Conservation (phyloP, 2,888 invertebrate species). For the Campoplex nolae region DNA sequence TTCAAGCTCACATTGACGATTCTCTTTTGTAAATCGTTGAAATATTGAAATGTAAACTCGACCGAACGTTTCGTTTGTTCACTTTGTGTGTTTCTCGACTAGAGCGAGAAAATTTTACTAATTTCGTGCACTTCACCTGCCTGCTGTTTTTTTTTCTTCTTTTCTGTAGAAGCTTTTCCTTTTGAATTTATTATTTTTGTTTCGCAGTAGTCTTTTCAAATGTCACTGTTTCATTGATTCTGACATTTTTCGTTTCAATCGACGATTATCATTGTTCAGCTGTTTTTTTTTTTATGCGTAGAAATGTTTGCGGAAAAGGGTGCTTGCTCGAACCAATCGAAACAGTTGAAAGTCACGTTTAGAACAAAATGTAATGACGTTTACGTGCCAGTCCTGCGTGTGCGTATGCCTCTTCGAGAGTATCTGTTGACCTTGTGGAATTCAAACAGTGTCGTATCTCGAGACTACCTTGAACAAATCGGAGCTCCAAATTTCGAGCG, state of each 20-base stretch:
- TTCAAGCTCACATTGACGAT: not conserved
- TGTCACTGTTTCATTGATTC: not conserved
- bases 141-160: not conserved
- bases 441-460: not conserved
- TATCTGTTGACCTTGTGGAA: not conserved
- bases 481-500: not conserved
- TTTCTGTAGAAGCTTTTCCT: not conserved
- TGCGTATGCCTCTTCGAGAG: not conserved
- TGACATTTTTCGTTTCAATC: not conserved
- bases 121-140: not conserved
- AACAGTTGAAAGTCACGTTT: not conserved
- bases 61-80: conserved; percentile 6
- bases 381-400: not conserved
- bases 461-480: not conserved
- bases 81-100: not conserved
- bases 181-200: not conserved
- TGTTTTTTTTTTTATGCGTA: not conserved
- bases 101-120: not conserved
- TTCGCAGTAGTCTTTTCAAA: not conserved
- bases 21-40: conserved; percentile 11
- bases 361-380: not conserved
- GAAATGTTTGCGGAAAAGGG: not conserved
- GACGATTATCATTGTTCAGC: not conserved
- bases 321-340: not conserved
- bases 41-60: conserved; percentile 13